These are phyloP conservation scores for Pongo pygmaeus DNA, from an alignment of 2,113 vertebrate species.

Conservation along the genomic window DNA sequence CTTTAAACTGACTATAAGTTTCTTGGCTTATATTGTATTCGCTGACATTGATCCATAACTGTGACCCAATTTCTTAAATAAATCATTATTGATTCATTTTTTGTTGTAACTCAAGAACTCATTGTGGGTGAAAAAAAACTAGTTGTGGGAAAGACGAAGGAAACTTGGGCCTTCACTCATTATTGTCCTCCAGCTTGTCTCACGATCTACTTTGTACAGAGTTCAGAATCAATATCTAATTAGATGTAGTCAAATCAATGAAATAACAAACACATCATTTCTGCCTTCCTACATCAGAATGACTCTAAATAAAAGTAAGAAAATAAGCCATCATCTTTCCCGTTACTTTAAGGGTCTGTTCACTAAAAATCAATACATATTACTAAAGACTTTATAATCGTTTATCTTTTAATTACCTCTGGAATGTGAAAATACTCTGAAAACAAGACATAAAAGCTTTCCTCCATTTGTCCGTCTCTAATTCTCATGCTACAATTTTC, in stretches of 20 bases:
- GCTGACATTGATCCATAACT: not conserved
- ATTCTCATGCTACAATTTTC: not conserved
- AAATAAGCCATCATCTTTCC: conserved; percentile 5
- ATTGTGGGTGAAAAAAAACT: not conserved
- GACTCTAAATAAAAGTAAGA: not conserved
- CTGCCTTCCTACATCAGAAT: not conserved
- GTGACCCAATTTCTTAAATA: not conserved
- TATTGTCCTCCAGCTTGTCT: not conserved
- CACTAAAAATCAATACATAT: conserved; percentile 24
- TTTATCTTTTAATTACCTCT: conserved; percentile 53
- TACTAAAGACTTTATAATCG: not conserved
- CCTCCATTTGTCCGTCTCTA: not conserved
- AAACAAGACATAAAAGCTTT: not conserved
- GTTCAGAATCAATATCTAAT: conserved; percentile 47
- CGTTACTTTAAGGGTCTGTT: conserved; percentile 18
- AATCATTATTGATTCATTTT: not conserved
- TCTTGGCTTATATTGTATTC: not conserved
- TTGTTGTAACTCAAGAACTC: not conserved
- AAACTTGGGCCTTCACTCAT: not conserved
- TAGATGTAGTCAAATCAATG: conserved; percentile 14
- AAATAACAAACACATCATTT: not conserved
- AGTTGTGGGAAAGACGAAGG: not conserved
- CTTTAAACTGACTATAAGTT: not conserved
- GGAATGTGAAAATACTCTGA: conserved; percentile 52
- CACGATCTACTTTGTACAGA: not conserved